phyloP scores from a whole-genome alignment of 2,888 invertebrate species.

The Sarcophaga rosellei region DNA sequence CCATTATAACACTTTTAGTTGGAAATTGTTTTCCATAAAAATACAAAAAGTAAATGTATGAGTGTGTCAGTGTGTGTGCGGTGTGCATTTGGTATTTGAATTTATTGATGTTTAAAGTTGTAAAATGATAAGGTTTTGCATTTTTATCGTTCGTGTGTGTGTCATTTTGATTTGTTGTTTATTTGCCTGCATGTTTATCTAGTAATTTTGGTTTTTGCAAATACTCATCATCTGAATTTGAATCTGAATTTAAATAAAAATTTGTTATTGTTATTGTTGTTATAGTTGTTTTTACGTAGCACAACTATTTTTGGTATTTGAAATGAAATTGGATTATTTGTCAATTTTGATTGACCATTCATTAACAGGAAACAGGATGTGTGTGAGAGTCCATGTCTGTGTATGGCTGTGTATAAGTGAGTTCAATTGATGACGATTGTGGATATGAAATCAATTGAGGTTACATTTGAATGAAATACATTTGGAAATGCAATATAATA shows the following conservation, averaged over 20 bases:
- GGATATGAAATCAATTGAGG: constrained; percentile 66
- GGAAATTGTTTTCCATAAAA: no score
- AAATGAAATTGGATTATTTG: constrained; percentile 66
- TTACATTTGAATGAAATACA: constrained; percentile 48
- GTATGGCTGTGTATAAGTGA: no score
- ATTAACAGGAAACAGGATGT: constrained; percentile 66
- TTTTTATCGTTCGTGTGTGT: constrained; percentile 11
- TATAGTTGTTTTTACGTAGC: not conserved
- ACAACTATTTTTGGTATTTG: constrained; percentile 45
- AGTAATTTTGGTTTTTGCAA: not conserved
- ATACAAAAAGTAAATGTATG: no score
- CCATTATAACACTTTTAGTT: constrained; percentile 29
- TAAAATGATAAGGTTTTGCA: constrained; percentile 18
- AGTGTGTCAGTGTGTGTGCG: not conserved
- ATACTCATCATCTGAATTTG: no score
- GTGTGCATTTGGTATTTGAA: no score
- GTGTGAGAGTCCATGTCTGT: not conserved
- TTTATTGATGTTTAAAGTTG: constrained; percentile 49
- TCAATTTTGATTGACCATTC: constrained; percentile 68
- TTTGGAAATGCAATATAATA: constrained; percentile 38
- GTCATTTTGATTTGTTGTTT: constrained; percentile 38
- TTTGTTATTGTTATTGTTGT: not conserved
- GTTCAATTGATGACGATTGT: no score
- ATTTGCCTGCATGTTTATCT: constrained; percentile 13
- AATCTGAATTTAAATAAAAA: no score